Evolutionary conservation across 2,888 invertebrate species (phyloP).

Genomic region (Gerris lacustris): DNA sequence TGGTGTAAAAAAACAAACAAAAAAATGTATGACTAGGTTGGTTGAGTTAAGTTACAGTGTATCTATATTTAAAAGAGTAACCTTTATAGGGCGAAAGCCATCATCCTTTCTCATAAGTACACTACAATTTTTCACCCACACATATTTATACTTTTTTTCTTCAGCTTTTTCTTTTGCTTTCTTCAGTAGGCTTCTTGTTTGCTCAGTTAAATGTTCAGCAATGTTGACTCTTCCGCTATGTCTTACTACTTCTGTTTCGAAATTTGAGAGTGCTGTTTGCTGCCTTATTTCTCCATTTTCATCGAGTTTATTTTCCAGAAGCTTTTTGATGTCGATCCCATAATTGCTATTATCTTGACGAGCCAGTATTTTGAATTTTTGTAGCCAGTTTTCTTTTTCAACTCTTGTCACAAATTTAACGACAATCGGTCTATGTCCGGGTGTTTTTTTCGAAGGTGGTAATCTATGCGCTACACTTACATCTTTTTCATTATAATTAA

Average conservation of each 20-base stretch:
- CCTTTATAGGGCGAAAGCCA: background rate
- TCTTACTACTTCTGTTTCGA: background rate
- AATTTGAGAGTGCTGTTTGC: background rate
- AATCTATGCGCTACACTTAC: background rate
- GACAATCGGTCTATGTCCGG: background rate
- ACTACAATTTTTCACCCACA: constrained; percentile 17
- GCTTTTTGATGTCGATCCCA: background rate
- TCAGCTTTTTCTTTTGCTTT: too few species aligned
- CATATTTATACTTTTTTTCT: constrained; percentile 12
- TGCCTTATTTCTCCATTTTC: background rate
- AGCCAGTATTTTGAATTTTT: background rate
- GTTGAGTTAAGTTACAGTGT: background rate
- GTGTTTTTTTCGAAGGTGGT: background rate
- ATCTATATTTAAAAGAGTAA: background rate
- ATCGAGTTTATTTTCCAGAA: background rate
- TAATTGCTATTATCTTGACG: background rate
- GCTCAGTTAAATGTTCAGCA: too few species aligned
- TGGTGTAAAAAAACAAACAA: too few species aligned
- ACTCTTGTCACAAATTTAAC: background rate
- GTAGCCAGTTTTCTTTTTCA: background rate
- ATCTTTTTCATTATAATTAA: background rate
- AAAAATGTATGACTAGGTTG: too few species aligned
- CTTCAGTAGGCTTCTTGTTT: too few species aligned
- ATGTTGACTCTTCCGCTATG: too few species aligned
- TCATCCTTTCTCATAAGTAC: constrained; percentile 12